Base-by-base conservation (phyloP, 2,888 invertebrate genomes). In the Bibio marci region DNA sequence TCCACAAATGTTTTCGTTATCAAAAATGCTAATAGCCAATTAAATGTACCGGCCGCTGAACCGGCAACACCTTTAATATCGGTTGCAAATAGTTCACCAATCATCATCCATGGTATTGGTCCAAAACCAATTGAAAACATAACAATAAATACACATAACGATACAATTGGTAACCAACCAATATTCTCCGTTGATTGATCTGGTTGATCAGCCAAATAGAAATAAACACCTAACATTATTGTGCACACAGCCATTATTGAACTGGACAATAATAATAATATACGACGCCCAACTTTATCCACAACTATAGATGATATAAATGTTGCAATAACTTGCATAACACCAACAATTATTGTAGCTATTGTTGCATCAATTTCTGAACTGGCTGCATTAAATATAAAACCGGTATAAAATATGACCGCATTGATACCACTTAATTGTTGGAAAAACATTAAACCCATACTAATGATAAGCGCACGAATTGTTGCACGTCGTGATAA, bases 381-480 rank as follows among this genome's bases (percentile, higher is more conserved):
- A 0, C 57, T 48, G 14, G 62, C 62, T 42, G 46, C 55, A 54
- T 58, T 51, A 57, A 91, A 90, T 43, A 92, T 91, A 3, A 66
- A 57, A 0, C 71, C 70, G 0, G 79, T 71, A 51, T 83, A 86
- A 58, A 87, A 82, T 45, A 87, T 79, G 6, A 87, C 78, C 1
- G 82, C 81, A 50, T 87, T 87, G 37, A 85, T 75, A 30, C 86
- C 86, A 43, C 80, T 76, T 40, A 88, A 64, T 56, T 91, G 91
- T 55, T 92, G 92, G 63, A 90, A 83, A 50, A 87, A 64, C 88
- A 91, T 90, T 7, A 91, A 66, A 3, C 78, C 74, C 52, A 80
- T 74, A 45, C 76, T 76, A 42, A 86, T 80, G 12, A 75, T 41
- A 3, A 82, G 59, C 1, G 78, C 81, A 53, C 73, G 78, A 17